Evolutionary conservation across 1,140 invertebrate species (phyloP), one percentile per base, ranked within the genome.

Genomic region (Drosophila mauritiana): DNA sequence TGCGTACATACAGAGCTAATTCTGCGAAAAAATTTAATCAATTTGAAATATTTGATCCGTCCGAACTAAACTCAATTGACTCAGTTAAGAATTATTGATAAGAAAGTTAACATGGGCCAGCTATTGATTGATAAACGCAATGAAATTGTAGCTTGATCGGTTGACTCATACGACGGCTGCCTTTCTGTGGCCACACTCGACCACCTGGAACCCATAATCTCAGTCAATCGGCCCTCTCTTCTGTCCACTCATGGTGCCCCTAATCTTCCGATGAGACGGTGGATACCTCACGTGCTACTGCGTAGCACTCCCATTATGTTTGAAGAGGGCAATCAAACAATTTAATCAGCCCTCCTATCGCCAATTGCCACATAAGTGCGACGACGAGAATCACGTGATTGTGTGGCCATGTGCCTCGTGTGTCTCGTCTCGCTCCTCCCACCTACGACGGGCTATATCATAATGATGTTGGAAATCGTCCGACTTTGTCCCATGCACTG

Each of bases 361-460:
- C 25, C 49, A 88, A 88, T 86, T 86, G 84, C 82, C 80, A 70
- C 76, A 83, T 68, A 79, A 81, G 69, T 68, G 63, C 62, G 49
- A 58, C 73, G 57, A 49, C 59, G 52, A 81, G 69, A 62, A 86
- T 88, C 82, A 82, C 82, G 82, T 88, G 82, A 86, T 88, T 58
- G 12, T 55, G 27, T 63, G 62, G 36, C 63, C 76, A 58, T 78
- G 69, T 74, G 54, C 67, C 49, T 59, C 39, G 42, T n/a, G n/a
- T n/a, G n/a, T 31, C 25, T 39, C 39, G 42, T 27, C 25, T 39
- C 13, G 37, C 37, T 1, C 11, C 20, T 59, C 7, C 54, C 37
- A 5, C n/a, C 20, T 59, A 5, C 51, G 20, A 45, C 67, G 1
- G 6, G 6, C 13, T 10, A 4, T 27, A 31, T n/a, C 13, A 42